Base-by-base conservation (phyloP, 2,113 vertebrate species). In the Melospiza georgiana region DNA sequence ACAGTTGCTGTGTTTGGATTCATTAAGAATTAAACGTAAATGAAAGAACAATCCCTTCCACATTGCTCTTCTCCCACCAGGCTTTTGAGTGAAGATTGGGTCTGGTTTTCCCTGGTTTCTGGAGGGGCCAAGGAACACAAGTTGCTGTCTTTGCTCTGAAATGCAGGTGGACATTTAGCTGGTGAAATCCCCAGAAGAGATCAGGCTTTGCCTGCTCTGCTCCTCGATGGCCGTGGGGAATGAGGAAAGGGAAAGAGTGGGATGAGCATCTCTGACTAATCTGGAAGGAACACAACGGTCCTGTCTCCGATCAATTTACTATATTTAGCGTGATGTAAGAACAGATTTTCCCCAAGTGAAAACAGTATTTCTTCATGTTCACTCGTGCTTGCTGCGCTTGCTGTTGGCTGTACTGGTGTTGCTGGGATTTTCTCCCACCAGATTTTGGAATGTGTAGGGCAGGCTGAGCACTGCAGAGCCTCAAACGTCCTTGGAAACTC, bases 361-460 rank as follows among this genome's bases (percentile, higher is more conserved):
- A 54, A 15, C 59, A 33, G 21, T 8, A 7, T 63, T 81, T 27
- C 49, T 46, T 3, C 51, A 5, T 0, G 2, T 28, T 54, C 3
- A 0, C 33, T 2, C 5, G 25, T 11, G 12, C 43, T 67, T 28
- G 48, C 62, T 68, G 37, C 0, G 0, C 43, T 8, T 11, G 18
- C 72, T 2, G 0, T 19, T 59, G 54, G 58, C 25, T 5, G 1
- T 33, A 4, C 49, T 7, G 48, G 46, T 23, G 31, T 61, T 14
- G 8, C 46, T 80, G 59, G 39, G 74, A 25, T 77, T 94, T 86
- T 67, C 52, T 51, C 51, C 62, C 0, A 0, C 8, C 0, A 11
- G 54, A n/a, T 87, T 69, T 74, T 0, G 6, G 55, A 49, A 43
- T 10, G 1, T 22, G 11, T 4, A 2, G 65, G 48, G 30, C 72